phyloP scores from a whole-genome alignment of 2,888 invertebrate species.

The Portevinia maculata region DNA sequence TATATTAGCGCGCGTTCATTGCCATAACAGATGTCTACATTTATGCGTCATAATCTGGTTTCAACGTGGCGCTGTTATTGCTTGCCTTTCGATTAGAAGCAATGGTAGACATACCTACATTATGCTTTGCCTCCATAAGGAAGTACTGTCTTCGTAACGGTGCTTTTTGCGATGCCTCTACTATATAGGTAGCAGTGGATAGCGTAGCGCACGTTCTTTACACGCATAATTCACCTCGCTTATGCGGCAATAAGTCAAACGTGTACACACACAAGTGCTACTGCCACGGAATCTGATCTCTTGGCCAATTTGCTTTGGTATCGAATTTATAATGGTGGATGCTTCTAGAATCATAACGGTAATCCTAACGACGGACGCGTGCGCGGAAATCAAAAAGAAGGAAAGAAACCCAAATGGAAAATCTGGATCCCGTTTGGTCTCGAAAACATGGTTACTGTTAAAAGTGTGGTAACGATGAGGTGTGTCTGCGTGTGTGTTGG shows the following conservation, averaged over 20 bases:
- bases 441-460: conserved; percentile 1
- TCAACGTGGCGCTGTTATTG: conserved; percentile 4
- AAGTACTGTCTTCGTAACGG: conserved; percentile 62
- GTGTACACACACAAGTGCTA: conserved; percentile 11
- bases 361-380: conserved; percentile 28
- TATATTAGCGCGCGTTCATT: conserved; percentile 21
- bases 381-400: background rate
- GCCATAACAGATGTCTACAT: conserved; percentile 5
- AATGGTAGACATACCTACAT: conserved; percentile 9
- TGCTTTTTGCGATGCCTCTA: conserved; percentile 25
- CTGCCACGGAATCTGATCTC: conserved; percentile 30
- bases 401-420: conserved; percentile 24
- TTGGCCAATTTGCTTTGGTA: conserved; percentile 45
- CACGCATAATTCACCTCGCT: conserved; percentile 36
- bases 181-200: background rate
- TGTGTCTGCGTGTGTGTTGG: background rate
- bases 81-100: conserved; percentile 44
- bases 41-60: conserved; percentile 52
- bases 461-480: background rate
- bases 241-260: conserved; percentile 33
- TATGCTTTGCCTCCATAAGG: conserved; percentile 46
- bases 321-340: conserved; percentile 27
- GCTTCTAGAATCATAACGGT: conserved; percentile 65
- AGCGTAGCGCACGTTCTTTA: conserved; percentile 24
- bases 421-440: conserved; percentile 13